Evolutionary conservation across 2,888 invertebrate species (phyloP).

Genomic region (Enchytraeus crypticus): DNA sequence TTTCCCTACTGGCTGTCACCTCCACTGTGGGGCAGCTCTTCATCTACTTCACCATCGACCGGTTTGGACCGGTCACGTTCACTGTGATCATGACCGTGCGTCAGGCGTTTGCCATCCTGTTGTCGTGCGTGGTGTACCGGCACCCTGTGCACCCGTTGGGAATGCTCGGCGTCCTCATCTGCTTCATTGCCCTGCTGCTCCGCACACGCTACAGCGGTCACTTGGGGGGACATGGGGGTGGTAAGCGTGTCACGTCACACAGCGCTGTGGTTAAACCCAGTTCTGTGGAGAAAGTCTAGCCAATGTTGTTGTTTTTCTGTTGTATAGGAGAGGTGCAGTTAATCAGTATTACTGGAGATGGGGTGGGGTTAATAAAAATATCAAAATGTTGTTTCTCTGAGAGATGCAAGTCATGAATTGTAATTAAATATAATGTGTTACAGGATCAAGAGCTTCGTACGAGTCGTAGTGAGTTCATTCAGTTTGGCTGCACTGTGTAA

Average conservation of each 20-base stretch:
- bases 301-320: too few species aligned
- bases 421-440: too few species aligned
- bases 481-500: too few species aligned
- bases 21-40: conserved; percentile 92
- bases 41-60: conserved; percentile 87
- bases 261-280: neutral
- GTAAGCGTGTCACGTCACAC: neutral
- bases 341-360: too few species aligned
- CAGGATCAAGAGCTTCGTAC: too few species aligned
- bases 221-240: neutral
- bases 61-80: conserved; percentile 92
- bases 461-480: too few species aligned
- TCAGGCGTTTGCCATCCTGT: conserved; percentile 82
- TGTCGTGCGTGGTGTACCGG: conserved; percentile 85
- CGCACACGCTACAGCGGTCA: neutral
- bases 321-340: too few species aligned
- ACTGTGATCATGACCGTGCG: conserved; percentile 95
- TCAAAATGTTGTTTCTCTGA: too few species aligned
- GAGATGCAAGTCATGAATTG: too few species aligned
- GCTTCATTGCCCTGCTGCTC: conserved; percentile 4
- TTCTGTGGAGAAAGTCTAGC: neutral
- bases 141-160: conserved; percentile 63
- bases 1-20: conserved; percentile 72
- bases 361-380: too few species aligned
- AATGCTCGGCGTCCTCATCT: neutral